Percentiles rank a stretch among this genome's conserved stretches.
Conservation (phyloP, 1,140 invertebrate species). For the Diabrotica undecimpunctata region DNA sequence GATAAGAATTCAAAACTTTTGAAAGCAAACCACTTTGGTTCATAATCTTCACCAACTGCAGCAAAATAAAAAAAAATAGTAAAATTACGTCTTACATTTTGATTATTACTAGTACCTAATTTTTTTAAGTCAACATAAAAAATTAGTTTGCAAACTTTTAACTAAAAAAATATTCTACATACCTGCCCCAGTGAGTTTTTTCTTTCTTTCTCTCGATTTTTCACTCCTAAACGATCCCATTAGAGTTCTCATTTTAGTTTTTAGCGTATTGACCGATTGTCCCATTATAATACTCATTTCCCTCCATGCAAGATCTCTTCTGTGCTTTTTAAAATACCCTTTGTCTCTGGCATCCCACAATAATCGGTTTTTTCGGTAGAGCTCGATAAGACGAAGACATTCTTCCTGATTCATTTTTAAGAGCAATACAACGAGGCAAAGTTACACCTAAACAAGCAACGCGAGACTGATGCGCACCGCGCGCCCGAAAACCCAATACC, state of each 20-base stretch:
- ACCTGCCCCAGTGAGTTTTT: conserved; percentile 4
- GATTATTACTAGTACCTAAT: too few relatives aligned
- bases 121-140: too few relatives aligned
- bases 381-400: background rate
- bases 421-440: too few relatives aligned
- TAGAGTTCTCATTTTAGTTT: conserved; percentile 17
- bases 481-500: too few relatives aligned
- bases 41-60: conserved; percentile 11
- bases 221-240: background rate
- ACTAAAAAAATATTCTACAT: background rate
- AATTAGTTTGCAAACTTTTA: too few relatives aligned
- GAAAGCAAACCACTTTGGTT: conserved; percentile 16
- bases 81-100: background rate
- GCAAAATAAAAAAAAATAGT: conserved; percentile 6
- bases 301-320: too few relatives aligned
- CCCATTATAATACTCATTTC: too few relatives aligned
- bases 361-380: too few relatives aligned
- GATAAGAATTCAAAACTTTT: conserved; percentile 9
- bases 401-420: too few relatives aligned
- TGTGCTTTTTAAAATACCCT: too few relatives aligned
- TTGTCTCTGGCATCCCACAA: too few relatives aligned
- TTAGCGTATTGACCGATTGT: background rate
- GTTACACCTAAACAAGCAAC: too few relatives aligned
- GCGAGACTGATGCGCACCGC: background rate
- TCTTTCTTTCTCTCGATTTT: background rate